Conservation (phyloP, 2,113 vertebrate genomes). For the Tinamus guttatus region DNA sequence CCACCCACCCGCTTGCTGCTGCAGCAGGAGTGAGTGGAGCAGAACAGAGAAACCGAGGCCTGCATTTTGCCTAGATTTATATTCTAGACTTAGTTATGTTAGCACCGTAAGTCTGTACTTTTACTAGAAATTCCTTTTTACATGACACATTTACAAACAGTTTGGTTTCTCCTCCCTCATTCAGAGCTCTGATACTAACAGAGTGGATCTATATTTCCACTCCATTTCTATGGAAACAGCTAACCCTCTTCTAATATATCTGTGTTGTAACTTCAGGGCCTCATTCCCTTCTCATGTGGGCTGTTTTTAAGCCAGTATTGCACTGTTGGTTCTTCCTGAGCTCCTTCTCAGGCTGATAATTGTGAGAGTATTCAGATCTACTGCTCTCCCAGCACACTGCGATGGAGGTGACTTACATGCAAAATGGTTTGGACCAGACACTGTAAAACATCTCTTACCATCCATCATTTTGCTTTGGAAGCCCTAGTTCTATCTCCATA, state of each 20-base stretch:
- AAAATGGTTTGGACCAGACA: not conserved
- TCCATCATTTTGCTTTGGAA: not conserved
- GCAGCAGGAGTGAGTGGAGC: not conserved
- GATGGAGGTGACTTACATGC: not conserved
- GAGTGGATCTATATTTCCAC: not conserved
- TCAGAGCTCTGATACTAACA: slow-evolving; percentile 3
- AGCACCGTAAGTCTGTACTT: not conserved
- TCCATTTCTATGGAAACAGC: slow-evolving; percentile 70
- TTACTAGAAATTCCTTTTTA: not conserved
- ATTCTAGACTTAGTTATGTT: not conserved
- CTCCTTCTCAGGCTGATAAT: not conserved
- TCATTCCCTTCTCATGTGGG: slow-evolving; percentile 28
- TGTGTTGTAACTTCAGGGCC: slow-evolving; percentile 37
- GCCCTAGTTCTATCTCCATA: not conserved
- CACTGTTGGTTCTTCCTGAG: not conserved
- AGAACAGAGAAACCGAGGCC: rapidly evolving
- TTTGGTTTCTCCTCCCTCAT: not conserved
- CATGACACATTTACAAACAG: not conserved
- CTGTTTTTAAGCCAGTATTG: slow-evolving; percentile 32
- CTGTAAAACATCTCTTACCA: not conserved
- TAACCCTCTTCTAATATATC: slow-evolving; percentile 41
- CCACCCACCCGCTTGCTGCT: not conserved
- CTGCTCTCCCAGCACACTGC: not conserved
- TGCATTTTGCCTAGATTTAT: not conserved
- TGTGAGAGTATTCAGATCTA: slow-evolving; percentile 6